These are phyloP conservation scores for Cavia aperea DNA, from an alignment of 2,113 vertebrate species.

Conservation along the genomic window DNA sequence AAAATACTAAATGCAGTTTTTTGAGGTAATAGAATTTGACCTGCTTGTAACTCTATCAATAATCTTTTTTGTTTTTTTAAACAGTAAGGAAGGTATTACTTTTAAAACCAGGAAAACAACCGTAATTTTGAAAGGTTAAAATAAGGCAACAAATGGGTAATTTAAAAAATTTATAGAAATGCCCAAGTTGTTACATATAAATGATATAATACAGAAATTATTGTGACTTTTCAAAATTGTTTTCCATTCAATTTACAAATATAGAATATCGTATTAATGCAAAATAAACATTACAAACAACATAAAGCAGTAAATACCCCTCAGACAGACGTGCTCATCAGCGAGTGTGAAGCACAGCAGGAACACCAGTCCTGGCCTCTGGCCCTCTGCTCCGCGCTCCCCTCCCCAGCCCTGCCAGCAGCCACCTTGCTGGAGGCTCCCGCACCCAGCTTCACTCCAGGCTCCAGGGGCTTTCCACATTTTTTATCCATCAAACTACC, in stretches of 20 bases:
- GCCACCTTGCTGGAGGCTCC: background rate
- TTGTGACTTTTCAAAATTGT: slow-evolving; percentile 18
- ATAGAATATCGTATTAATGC: background rate
- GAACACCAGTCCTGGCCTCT: rapidly evolving
- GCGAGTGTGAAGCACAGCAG: background rate
- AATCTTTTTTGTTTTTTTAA: background rate
- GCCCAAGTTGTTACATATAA: slow-evolving; percentile 7
- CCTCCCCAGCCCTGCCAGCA: background rate
- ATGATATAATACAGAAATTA: slow-evolving; percentile 30
- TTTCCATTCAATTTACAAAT: slow-evolving; percentile 43
- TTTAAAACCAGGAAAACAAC: slow-evolving; percentile 28
- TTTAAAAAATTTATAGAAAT: slow-evolving; percentile 19
- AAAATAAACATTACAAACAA: slow-evolving; percentile 34
- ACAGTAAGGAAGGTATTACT: background rate
- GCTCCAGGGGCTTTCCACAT: background rate
- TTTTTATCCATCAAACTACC: background rate
- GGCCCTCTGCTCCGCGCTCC: background rate
- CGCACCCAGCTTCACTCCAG: background rate
- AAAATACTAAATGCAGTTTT: slow-evolving; percentile 35
- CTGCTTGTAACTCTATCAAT: background rate
- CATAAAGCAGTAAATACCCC: background rate
- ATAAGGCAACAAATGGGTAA: slow-evolving; percentile 28
- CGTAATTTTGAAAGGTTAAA: slow-evolving; percentile 22
- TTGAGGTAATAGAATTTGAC: background rate
- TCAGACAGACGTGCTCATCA: background rate